phyloP scores from a whole-genome alignment of 2,888 invertebrate species.

The Drosophila pseudotakahashii region DNA sequence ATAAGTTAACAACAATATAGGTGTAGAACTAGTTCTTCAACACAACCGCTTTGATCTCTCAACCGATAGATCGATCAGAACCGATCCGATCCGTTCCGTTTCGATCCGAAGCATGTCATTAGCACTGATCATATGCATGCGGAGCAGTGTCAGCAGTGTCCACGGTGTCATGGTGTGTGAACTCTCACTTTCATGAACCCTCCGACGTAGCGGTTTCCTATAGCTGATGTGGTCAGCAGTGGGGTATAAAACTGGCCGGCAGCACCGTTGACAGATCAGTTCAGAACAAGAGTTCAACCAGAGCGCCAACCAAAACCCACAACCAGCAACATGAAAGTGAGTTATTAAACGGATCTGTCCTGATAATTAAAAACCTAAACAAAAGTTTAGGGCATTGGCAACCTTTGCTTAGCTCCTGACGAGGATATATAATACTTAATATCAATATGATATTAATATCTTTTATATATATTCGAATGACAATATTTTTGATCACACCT shows the following conservation, averaged over 20 bases:
- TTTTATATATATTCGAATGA: too few relatives aligned
- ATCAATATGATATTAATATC: too few relatives aligned
- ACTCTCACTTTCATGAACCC: conserved; percentile 75
- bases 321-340: conserved; percentile 77
- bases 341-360: conserved; percentile 35
- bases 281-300: conserved; percentile 76
- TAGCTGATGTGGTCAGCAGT: conserved; percentile 28
- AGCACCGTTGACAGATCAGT: conserved; percentile 65
- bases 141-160: conserved; percentile 33
- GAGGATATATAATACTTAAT: too few relatives aligned
- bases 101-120: conserved; percentile 57
- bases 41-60: conserved; percentile 3
- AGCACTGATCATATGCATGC: conserved; percentile 69
- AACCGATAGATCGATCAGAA: conserved; percentile 28
- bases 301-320: conserved; percentile 57
- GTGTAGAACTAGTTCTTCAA: conserved; percentile 30
- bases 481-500: too few relatives aligned
- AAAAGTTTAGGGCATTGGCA: neutral
- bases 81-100: conserved; percentile 31
- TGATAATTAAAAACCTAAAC: neutral
- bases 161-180: conserved; percentile 49
- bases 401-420: too few relatives aligned
- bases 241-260: conserved; percentile 63
- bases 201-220: conserved; percentile 39
- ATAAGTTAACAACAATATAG: neutral